Evolutionary conservation across 2,888 invertebrate genomes (phyloP).

Genomic region (Synanthedon tipuliformis): DNA sequence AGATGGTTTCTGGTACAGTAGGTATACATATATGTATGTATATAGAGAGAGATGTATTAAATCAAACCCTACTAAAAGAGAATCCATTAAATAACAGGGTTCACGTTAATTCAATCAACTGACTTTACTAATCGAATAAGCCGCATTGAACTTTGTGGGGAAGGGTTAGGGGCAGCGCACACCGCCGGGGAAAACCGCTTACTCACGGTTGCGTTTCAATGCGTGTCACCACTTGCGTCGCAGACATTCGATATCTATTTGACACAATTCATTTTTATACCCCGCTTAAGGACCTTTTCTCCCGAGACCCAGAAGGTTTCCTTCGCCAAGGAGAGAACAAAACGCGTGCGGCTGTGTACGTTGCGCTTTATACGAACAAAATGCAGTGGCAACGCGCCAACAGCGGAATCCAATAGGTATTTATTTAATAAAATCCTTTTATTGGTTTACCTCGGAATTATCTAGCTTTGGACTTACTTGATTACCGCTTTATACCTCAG

Average conservation of each 20-base stretch:
- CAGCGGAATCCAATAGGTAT: slow-evolving; percentile 60
- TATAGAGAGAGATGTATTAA: slow-evolving; percentile 6
- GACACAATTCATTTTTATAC: too few relatives aligned
- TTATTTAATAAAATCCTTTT: slow-evolving; percentile 64
- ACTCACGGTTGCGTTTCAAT: slow-evolving; percentile 5
- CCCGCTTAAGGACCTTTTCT: too few relatives aligned
- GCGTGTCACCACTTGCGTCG: neutral
- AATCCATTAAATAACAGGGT: slow-evolving; percentile 28
- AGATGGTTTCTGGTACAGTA: too few relatives aligned
- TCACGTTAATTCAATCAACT: slow-evolving; percentile 65
- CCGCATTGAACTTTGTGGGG: slow-evolving; percentile 45
- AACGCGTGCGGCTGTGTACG: slow-evolving; percentile 14
- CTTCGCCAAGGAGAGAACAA: too few relatives aligned
- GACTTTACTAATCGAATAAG: slow-evolving; percentile 64
- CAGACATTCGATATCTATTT: neutral
- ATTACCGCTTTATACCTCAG: neutral
- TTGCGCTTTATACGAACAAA: slow-evolving; percentile 27
- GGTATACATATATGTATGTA: too few relatives aligned
- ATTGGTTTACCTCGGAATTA: slow-evolving; percentile 65
- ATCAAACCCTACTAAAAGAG: slow-evolving; percentile 27
- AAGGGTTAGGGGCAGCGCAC: slow-evolving; percentile 31
- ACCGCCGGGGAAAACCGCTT: slow-evolving; percentile 23
- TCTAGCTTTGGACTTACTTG: slow-evolving; percentile 1
- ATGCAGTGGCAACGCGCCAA: slow-evolving; percentile 35
- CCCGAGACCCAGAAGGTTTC: too few relatives aligned